Percentiles rank a stretch among this genome's conserved stretches.
Evolutionary conservation across 2,888 invertebrate genomes (phyloP).

Genomic region (Melieria omissa): DNA sequence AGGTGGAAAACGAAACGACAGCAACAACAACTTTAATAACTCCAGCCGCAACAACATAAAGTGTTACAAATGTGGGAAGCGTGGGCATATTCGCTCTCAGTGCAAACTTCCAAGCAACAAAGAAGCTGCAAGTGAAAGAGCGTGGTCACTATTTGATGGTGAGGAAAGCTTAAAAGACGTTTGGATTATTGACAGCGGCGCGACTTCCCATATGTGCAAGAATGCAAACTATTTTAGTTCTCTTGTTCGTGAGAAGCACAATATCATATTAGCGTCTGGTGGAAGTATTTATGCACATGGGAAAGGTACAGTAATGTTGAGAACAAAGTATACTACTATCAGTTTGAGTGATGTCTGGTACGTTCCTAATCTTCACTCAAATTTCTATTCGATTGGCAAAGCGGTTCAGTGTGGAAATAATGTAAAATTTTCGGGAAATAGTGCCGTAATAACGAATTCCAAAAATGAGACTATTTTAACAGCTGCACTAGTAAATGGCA

Average conservation of each 20-base stretch:
- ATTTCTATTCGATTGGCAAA: slow-evolving; percentile 35
- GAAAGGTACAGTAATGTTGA: slow-evolving; percentile 29
- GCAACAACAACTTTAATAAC: slow-evolving; percentile 13
- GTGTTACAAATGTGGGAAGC: slow-evolving; percentile 26
- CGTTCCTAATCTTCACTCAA: slow-evolving; percentile 34
- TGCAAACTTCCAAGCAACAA: slow-evolving; percentile 12
- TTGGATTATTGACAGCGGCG: slow-evolving; percentile 35
- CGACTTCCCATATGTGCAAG: slow-evolving; percentile 36
- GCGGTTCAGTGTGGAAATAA: slow-evolving; percentile 24
- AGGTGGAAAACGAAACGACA: background rate
- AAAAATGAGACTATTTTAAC: slow-evolving; percentile 27
- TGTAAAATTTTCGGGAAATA: slow-evolving; percentile 12
- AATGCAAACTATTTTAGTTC: background rate
- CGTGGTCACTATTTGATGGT: background rate
- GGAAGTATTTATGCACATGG: slow-evolving; percentile 32
- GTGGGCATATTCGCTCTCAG: slow-evolving; percentile 21
- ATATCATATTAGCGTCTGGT: slow-evolving; percentile 33
- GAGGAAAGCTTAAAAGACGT: background rate
- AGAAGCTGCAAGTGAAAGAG: background rate
- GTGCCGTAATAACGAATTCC: slow-evolving; percentile 18
- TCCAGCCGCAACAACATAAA: slow-evolving; percentile 17
- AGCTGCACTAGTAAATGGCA: slow-evolving; percentile 18
- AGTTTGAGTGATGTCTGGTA: slow-evolving; percentile 31
- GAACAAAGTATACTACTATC: slow-evolving; percentile 24
- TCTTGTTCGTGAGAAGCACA: slow-evolving; percentile 15